Percentiles rank a stretch among this genome's conserved stretches.
Evolutionary conservation across 2,888 invertebrate species (phyloP).

Genomic region (Girardia tigrina): DNA sequence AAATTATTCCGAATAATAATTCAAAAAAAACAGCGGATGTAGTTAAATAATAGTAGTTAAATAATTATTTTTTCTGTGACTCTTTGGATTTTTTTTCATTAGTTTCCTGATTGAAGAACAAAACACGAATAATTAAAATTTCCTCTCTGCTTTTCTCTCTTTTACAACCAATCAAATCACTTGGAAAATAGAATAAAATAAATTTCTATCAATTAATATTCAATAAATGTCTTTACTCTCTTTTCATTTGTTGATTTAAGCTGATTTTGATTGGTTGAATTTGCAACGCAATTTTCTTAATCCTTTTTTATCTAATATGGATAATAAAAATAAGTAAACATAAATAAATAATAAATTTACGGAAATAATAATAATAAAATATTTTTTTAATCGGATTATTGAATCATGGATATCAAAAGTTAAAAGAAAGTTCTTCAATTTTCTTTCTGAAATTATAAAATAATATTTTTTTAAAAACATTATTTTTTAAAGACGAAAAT

Average conservation of each 20-base stretch:
- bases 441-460: no score
- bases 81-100: conserved; percentile 1
- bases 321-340: no score
- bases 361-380: no score
- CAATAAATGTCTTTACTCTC: background rate
- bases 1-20: conserved; percentile 7
- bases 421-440: no score
- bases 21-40: background rate
- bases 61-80: conserved; percentile 1
- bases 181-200: background rate
- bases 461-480: no score
- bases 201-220: background rate
- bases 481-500: no score
- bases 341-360: no score
- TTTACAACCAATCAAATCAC: conserved; percentile 19
- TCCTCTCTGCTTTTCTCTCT: background rate
- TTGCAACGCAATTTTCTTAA: background rate
- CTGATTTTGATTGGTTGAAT: background rate
- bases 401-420: no score
- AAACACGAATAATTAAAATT: background rate
- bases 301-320: background rate
- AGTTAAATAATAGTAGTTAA: background rate
- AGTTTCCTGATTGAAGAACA: background rate
- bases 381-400: no score
- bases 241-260: background rate